A percentile compares a stretch with the other conserved stretches of the same genome.
Evolutionary conservation across 2,797 vertebrate genomes (phyloP).

Genomic region (Ibycter americanus): DNA sequence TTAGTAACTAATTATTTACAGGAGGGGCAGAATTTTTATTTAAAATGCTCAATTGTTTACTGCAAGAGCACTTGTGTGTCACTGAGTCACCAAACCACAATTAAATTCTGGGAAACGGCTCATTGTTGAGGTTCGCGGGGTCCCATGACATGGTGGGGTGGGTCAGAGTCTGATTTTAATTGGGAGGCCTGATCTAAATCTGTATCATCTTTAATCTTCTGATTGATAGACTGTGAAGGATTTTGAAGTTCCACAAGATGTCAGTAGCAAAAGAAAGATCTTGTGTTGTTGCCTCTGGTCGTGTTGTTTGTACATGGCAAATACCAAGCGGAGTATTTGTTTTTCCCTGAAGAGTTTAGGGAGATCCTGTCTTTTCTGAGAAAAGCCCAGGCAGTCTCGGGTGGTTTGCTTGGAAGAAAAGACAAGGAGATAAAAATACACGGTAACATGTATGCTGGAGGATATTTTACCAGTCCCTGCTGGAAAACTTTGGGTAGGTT

Average conservation of each 20-base stretch:
- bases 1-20: conserved; percentile 50
- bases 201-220: not conserved
- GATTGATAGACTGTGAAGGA: not conserved
- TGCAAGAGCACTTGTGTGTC: conserved; percentile 39
- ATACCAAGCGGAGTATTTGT: not conserved
- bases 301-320: not conserved
- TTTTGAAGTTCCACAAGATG: conserved; percentile 36
- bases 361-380: not conserved
- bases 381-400: not conserved
- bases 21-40: not conserved
- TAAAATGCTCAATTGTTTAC: conserved; percentile 17
- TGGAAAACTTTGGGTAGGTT: not conserved
- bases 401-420: not conserved
- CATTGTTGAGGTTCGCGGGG: conserved; percentile 15
- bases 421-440: not conserved
- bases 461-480: not conserved
- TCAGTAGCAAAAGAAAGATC: conserved; percentile 30
- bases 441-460: too few relatives aligned
- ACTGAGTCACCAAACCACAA: conserved; percentile 65
- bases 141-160: not conserved
- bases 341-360: not conserved
- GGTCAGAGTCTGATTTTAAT: conserved; percentile 8
- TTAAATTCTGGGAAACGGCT: conserved; percentile 49
- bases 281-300: not conserved
- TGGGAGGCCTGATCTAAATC: not conserved